Conservation (phyloP, 2,113 vertebrate species). For the Phocoena phocoena region DNA sequence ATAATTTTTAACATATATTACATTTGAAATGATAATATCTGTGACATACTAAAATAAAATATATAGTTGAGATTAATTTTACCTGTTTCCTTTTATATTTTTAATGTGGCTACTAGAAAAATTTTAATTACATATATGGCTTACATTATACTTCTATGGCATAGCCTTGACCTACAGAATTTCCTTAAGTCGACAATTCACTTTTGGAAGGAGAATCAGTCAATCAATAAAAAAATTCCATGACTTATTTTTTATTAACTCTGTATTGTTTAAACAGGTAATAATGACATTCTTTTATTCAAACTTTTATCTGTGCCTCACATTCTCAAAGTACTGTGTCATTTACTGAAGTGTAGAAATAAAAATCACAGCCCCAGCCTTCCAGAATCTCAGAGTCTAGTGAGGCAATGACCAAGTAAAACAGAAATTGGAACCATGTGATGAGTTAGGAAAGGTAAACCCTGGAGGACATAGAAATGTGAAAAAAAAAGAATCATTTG, state of each 20-base stretch:
- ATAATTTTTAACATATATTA: background rate
- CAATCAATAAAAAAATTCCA: background rate
- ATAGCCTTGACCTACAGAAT: background rate
- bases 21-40: conserved; percentile 31
- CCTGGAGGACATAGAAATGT: background rate
- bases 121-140: background rate
- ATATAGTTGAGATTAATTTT: background rate
- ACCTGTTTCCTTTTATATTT: background rate
- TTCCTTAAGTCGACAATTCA: background rate
- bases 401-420: background rate
- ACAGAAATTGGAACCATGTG: background rate
- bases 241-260: background rate
- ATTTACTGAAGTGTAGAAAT: background rate
- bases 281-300: background rate
- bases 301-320: background rate
- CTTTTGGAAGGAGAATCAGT: background rate
- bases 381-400: background rate
- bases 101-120: background rate
- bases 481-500: background rate
- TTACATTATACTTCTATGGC: background rate
- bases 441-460: background rate
- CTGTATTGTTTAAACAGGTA: background rate
- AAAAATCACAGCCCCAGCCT: background rate
- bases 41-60: background rate
- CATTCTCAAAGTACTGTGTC: background rate